Base-by-base conservation (phyloP, 2,888 invertebrate genomes). In the Chromoteleia sp. region DNA sequence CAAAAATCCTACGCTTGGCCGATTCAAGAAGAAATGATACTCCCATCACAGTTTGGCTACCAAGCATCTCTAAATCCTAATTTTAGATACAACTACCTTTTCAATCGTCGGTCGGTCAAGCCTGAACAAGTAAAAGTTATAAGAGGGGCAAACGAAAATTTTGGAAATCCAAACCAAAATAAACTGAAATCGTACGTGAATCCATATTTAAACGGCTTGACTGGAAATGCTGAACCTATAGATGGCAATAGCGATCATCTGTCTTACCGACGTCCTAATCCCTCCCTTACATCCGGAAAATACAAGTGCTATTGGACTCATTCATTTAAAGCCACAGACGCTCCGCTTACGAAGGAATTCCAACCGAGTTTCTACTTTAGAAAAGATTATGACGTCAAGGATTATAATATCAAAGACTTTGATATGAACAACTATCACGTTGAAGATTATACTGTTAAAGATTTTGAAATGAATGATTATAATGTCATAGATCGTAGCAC, bases 31-130 rank as follows among this genome's bases (percentile, higher is more conserved):
- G 82, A 78, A 1, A 2, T 56, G 2, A 0, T 82, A 0, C 45
- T 75, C 7, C 61, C 68, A 21, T 15, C 77, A 1, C 59, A 67
- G 7, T 61, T 73, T 25, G 81, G 78, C 1, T 77, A 67, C n/a
- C 41, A 65, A 8, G 25, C 79, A 7, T 21, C 30, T 25, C 6
- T 76, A 17, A 39, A 30, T 39, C 82, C 75, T 10, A 29, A 8
- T 14, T 75, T 75, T 21, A 52, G 25, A 15, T 82, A 54, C 19
- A 67, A 81, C 14, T 65, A 73, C 43, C 43, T 80, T 56, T 56
- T 80, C 12, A 70, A 81, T 78, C 75, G 78, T 48, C 81, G 81
- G 12, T 56, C 81, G 52, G 65, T 36, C n/a, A 82, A 74, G 25
- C 74, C 70, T 0, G 74, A 77, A 6, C 75, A 74, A 45, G 1